Percentiles rank a stretch among this genome's conserved stretches.
These are phyloP conservation scores for Oryzias sinensis DNA, from an alignment of 2,797 vertebrate genomes.

Conservation along the genomic window DNA sequence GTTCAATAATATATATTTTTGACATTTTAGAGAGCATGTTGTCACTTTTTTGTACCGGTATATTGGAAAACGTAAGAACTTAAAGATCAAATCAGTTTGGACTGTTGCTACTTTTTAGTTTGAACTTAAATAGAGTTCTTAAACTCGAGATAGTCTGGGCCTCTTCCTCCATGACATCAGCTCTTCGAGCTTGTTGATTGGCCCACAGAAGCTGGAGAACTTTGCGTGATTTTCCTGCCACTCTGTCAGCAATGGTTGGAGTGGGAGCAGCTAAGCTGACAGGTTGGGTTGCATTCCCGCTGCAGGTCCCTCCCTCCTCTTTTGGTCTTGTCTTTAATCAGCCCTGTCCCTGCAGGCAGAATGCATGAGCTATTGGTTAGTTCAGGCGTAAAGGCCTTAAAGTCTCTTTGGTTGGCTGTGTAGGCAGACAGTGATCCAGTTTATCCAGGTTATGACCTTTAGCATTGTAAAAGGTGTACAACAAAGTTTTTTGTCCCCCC, in stretches of 20 bases:
- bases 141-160: not conserved
- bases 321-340: conserved; percentile 67
- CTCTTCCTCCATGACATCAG: conserved; percentile 7
- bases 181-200: conserved; percentile 8
- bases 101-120: no score
- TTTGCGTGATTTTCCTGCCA: conserved; percentile 37
- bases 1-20: not conserved
- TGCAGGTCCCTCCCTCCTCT: conserved; percentile 52
- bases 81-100: no score
- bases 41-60: not conserved
- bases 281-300: conserved; percentile 74
- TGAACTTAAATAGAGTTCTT: not conserved
- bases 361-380: conserved; percentile 40
- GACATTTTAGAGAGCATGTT: no score
- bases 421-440: conserved; percentile 37
- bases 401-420: conserved; percentile 25
- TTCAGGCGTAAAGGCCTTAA: conserved; percentile 52
- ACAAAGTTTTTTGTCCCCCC: not conserved
- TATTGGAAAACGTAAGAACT: no score
- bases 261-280: conserved; percentile 64
- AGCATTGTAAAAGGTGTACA: conserved; percentile 27
- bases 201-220: conserved; percentile 30
- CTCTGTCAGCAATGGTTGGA: conserved; percentile 36
- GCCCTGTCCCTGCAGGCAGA: conserved; percentile 59
- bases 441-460: conserved; percentile 50